Evolutionary conservation across 2,797 vertebrate genomes (phyloP).

Genomic region (Philypnodon macrostomus): DNA sequence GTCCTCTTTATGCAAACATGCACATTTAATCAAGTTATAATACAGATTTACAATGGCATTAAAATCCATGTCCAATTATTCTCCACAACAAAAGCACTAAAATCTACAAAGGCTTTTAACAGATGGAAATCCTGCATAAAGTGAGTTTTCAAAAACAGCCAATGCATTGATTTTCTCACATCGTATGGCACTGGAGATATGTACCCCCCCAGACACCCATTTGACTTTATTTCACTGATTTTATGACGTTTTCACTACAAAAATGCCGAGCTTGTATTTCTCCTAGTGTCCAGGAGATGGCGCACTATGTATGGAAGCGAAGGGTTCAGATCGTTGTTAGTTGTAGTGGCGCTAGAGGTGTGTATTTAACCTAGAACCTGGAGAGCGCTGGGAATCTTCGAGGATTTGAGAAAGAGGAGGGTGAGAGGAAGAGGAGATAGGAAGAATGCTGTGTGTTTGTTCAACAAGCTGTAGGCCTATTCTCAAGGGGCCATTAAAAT

Average conservation of each 20-base stretch:
- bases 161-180: conserved; percentile 65
- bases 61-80: too few species aligned
- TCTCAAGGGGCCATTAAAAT: too few species aligned
- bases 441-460: conserved; percentile 64
- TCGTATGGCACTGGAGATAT: conserved; percentile 67
- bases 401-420: conserved; percentile 52
- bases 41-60: too few species aligned
- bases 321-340: conserved; percentile 19
- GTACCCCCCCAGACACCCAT: conserved; percentile 63
- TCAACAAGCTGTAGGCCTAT: too few species aligned
- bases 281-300: conserved; percentile 73
- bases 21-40: too few species aligned
- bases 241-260: conserved; percentile 59
- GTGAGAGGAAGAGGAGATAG: conserved; percentile 51
- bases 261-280: conserved; percentile 50
- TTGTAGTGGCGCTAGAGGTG: conserved; percentile 38
- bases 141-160: conserved; percentile 59
- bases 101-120: conserved; percentile 58
- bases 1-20: too few species aligned
- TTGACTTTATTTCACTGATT: conserved; percentile 69
- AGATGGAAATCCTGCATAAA: conserved; percentile 60
- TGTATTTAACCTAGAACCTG: conserved; percentile 74
- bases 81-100: too few species aligned
- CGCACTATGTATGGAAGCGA: conserved; percentile 69
- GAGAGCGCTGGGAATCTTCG: conserved; percentile 68